These are phyloP conservation scores for Imbricaverruca yamaguchii DNA, from an alignment of 2,888 invertebrate species.

Conservation along the genomic window DNA sequence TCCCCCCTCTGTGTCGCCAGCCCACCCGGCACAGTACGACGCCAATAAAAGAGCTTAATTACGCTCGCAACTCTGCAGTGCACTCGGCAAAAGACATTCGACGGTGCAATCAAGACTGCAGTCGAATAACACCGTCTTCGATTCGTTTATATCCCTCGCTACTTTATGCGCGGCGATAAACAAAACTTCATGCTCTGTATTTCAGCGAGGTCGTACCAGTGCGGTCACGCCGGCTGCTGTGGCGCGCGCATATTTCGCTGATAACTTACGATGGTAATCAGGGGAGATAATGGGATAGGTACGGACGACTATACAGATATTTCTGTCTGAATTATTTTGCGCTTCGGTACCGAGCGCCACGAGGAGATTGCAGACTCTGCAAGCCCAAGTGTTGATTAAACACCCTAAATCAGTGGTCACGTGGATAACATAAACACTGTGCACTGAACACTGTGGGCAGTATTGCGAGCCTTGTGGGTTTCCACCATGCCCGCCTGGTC, in stretches of 20 bases:
- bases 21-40: not conserved
- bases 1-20: not conserved
- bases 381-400: slow-evolving; percentile 14
- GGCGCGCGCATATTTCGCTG: slow-evolving; percentile 10
- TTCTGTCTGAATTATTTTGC: not conserved
- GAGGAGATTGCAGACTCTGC: slow-evolving; percentile 3
- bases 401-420: not conserved
- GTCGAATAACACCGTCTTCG: not conserved
- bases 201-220: not conserved
- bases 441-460: too few species aligned
- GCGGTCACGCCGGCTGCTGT: not conserved
- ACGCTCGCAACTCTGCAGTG: slow-evolving; percentile 1
- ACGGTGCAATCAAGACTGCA: not conserved
- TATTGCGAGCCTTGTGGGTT: too few species aligned
- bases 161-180: not conserved
- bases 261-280: slow-evolving; percentile 19
- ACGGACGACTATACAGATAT: slow-evolving; percentile 18
- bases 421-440: not conserved
- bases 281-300: slow-evolving; percentile 9
- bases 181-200: not conserved
- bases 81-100: not conserved
- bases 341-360: not conserved
- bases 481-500: too few species aligned
- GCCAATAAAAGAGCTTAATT: not conserved
- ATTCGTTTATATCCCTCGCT: not conserved